phyloP scores from a whole-genome alignment of 1,140 invertebrate species.

The Armadillidium nasatum region DNA sequence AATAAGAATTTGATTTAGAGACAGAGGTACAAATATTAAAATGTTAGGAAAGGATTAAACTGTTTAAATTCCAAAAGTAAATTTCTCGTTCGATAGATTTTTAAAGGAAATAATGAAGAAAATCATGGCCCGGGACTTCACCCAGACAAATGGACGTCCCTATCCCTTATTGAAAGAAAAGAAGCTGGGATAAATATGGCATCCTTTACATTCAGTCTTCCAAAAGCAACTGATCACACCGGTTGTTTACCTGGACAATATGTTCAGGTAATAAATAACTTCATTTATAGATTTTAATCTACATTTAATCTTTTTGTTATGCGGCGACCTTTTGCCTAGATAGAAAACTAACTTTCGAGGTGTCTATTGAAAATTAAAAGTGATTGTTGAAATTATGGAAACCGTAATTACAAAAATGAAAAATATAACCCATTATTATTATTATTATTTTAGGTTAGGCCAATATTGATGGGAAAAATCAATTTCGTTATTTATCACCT shows the following conservation, averaged over 20 bases:
- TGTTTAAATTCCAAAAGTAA: no score
- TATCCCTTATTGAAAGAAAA: slow-evolving; percentile 2
- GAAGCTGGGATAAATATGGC: slow-evolving; percentile 29
- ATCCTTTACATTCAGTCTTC: slow-evolving; percentile 35
- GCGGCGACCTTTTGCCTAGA: no score
- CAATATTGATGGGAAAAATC: slow-evolving; percentile 13
- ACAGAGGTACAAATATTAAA: no score
- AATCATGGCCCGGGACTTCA: slow-evolving; percentile 28
- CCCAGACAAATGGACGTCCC: slow-evolving; percentile 31
- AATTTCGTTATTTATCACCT: slow-evolving; percentile 29
- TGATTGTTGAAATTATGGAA: no score
- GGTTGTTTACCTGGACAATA: slow-evolving; percentile 42
- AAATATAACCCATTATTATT: no score
- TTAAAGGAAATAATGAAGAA: slow-evolving; percentile 24
- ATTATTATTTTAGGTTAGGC: slow-evolving; percentile 2
- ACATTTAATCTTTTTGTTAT: no score
- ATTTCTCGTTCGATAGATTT: neutral
- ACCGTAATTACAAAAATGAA: no score
- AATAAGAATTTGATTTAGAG: no score
- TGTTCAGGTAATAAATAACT: slow-evolving; percentile 27
- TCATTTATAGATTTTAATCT: no score
- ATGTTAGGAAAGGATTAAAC: no score
- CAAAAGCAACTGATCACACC: slow-evolving; percentile 36
- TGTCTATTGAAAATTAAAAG: no score
- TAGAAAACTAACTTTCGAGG: no score